A percentile compares a stretch with the other conserved stretches of the same genome.
Conservation (phyloP, 2,797 vertebrate species). For the Manis crassicaudata region DNA sequence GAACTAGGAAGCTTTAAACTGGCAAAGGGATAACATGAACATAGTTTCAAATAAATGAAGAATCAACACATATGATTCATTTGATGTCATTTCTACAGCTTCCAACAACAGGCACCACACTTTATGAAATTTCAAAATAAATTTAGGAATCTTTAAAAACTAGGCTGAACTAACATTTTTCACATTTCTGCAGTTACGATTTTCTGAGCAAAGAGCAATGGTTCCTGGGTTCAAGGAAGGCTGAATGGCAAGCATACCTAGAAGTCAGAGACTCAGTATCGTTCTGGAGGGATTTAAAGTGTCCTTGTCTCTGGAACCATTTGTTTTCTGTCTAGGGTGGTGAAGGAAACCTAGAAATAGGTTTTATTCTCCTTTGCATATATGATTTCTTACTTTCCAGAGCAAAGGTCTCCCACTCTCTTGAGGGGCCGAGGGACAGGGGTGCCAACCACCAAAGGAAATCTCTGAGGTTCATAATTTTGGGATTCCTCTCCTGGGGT, state of each 20-base stretch:
- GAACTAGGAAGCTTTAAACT: not conserved
- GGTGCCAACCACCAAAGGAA: not conserved
- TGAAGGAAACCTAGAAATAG: not conserved
- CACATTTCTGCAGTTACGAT: not conserved
- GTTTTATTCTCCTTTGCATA: not conserved
- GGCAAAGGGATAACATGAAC: not conserved
- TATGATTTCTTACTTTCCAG: not conserved
- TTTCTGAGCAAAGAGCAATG: not conserved
- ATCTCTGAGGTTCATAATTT: not conserved
- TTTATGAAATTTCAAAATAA: not conserved
- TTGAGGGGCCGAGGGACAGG: not conserved
- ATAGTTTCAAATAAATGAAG: not conserved
- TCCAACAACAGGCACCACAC: not conserved
- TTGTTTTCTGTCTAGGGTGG: not conserved
- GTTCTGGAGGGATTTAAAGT: not conserved
- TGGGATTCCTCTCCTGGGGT: not conserved
- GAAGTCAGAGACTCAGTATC: not conserved
- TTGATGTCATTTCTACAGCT: not conserved
- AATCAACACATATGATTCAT: not conserved
- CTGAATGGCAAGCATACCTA: not conserved
- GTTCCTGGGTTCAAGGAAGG: not conserved
- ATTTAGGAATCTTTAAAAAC: not conserved
- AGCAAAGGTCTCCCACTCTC: not conserved
- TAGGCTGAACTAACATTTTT: not conserved
- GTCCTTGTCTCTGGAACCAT: not conserved